Conservation (phyloP, 1,140 invertebrate species). For the Potamilus streckersoni region DNA sequence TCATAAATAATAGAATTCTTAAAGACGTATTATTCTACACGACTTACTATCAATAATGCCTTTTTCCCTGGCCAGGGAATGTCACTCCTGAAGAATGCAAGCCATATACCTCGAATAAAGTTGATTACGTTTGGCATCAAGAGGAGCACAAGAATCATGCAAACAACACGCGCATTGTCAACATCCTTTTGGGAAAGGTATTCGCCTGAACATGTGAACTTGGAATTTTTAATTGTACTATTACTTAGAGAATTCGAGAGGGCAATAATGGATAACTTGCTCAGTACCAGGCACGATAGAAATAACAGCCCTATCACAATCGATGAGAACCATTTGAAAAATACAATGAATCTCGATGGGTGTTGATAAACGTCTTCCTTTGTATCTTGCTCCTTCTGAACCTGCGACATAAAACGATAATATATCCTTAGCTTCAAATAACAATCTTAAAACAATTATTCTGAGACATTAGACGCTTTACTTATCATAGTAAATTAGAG, state of each 20-base stretch:
- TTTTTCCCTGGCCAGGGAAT: slow-evolving; percentile 23
- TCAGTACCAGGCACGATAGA: slow-evolving; percentile 8
- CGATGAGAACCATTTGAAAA: slow-evolving; percentile 24
- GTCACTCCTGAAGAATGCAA: slow-evolving; percentile 16
- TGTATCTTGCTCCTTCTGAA: no score
- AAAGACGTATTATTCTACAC: neutral
- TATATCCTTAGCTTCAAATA: no score
- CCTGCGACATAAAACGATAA: no score
- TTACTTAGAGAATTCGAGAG: neutral
- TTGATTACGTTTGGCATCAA: slow-evolving; percentile 23
- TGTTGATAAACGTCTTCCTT: neutral
- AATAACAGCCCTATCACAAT: neutral
- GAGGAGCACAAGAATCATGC: slow-evolving; percentile 6
- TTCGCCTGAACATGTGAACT: neutral
- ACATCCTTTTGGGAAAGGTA: no score
- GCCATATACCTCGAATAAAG: slow-evolving; percentile 19
- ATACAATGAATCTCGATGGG: slow-evolving; percentile 8
- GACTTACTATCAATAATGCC: slow-evolving; percentile 17
- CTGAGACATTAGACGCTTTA: no score
- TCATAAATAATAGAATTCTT: neutral
- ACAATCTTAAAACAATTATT: no score
- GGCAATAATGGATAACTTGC: slow-evolving; percentile 10
- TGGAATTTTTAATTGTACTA: neutral
- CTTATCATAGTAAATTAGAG: no score
- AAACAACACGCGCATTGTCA: neutral